phyloP scores from a whole-genome alignment of 1,140 invertebrate species.

The Drosophila miranda region DNA sequence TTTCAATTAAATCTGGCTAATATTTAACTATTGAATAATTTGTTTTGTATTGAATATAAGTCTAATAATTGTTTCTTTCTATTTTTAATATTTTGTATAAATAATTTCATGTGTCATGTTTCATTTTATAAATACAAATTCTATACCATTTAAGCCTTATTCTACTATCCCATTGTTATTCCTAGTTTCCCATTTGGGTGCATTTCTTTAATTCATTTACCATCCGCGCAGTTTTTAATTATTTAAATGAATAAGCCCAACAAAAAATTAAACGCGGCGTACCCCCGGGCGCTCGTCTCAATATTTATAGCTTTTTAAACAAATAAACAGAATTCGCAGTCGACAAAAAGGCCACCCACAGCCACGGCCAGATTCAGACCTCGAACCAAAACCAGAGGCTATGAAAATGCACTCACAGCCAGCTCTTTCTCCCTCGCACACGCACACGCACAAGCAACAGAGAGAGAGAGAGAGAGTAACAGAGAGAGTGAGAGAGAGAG shows the following conservation, averaged over 20 bases:
- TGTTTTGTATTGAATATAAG: neutral
- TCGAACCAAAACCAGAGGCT: slow-evolving; percentile 29
- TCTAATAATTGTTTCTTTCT: too few species aligned
- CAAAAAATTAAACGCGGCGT: slow-evolving; percentile 32
- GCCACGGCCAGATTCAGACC: slow-evolving; percentile 14
- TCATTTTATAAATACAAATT: too few species aligned
- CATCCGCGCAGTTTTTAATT: slow-evolving; percentile 52
- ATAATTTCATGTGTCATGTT: too few species aligned
- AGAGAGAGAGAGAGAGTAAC: slow-evolving; percentile 12
- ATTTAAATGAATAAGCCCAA: slow-evolving; percentile 61
- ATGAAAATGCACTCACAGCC: slow-evolving; percentile 67
- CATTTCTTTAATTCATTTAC: slow-evolving; percentile 48
- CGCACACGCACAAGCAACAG: slow-evolving; percentile 13
- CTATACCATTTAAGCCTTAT: too few species aligned
- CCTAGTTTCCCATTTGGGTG: slow-evolving; percentile 12
- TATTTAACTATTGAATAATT: neutral
- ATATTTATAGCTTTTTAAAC: slow-evolving; percentile 82
- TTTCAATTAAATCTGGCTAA: too few species aligned
- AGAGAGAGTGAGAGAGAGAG: slow-evolving; percentile 26
- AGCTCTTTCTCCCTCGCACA: slow-evolving; percentile 13
- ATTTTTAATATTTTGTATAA: too few species aligned
- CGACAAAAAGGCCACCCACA: slow-evolving; percentile 55
- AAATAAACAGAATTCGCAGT: slow-evolving; percentile 80
- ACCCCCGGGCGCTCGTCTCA: slow-evolving; percentile 44
- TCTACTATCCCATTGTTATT: neutral